Evolutionary conservation across 2,888 invertebrate species (phyloP).

Genomic region (Idaea dimidiata): DNA sequence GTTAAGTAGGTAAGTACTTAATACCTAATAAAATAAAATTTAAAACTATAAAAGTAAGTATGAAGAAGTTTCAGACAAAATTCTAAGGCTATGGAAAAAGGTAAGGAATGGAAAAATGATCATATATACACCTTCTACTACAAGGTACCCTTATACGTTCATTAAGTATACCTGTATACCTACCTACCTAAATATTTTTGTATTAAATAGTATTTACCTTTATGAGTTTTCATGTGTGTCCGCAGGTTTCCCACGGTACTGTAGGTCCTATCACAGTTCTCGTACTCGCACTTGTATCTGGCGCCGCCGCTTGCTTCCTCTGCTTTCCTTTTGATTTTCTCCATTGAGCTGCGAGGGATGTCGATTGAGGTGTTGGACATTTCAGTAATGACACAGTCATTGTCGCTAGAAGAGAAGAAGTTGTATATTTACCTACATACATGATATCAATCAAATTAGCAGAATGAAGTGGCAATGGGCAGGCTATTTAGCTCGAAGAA

Average conservation of each 20-base stretch:
- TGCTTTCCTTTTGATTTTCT: constrained; percentile 53
- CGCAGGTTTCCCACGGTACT: constrained; percentile 96
- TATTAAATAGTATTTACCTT: constrained; percentile 81
- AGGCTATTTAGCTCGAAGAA: too few species aligned
- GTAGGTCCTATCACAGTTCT: constrained; percentile 93
- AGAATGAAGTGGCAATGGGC: too few species aligned
- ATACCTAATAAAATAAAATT: too few species aligned
- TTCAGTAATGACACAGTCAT: constrained; percentile 44
- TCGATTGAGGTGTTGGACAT: constrained; percentile 48
- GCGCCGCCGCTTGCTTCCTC: constrained; percentile 55
- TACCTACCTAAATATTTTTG: too few species aligned
- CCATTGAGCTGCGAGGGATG: constrained; percentile 40
- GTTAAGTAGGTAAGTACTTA: too few species aligned
- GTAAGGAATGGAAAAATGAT: too few species aligned
- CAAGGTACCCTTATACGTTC: too few species aligned
- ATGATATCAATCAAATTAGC: not conserved
- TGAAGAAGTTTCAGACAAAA: too few species aligned
- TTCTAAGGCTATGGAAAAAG: too few species aligned
- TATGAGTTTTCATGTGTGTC: constrained; percentile 97
- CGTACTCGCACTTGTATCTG: constrained; percentile 92
- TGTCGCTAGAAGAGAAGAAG: constrained; percentile 44
- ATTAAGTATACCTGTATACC: too few species aligned
- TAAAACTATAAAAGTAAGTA: too few species aligned
- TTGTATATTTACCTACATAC: not conserved
- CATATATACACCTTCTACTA: too few species aligned